Evolutionary conservation across 2,888 invertebrate species (phyloP).

Genomic region (Gonocerus acuteangulatus): DNA sequence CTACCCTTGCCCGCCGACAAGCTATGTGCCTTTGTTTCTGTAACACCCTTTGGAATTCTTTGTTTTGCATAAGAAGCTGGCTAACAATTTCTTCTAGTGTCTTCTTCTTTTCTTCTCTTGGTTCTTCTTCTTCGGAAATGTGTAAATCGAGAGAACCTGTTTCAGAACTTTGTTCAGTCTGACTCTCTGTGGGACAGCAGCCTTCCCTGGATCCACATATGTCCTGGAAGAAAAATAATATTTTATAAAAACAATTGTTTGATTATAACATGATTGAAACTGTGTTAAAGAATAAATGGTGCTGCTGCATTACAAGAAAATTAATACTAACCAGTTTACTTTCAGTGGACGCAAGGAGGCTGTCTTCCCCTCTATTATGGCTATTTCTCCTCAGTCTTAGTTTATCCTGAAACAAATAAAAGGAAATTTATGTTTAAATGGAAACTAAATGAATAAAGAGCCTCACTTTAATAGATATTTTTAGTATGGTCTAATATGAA

Average conservation of each 20-base stretch:
- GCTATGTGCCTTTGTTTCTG: conserved; percentile 62
- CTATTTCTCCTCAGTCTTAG: conserved; percentile 32
- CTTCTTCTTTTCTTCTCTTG: conserved; percentile 45
- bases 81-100: conserved; percentile 71
- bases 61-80: conserved; percentile 71
- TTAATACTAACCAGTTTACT: conserved; percentile 31
- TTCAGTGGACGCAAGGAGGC: conserved; percentile 30
- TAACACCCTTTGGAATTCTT: conserved; percentile 69
- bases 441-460: too few species aligned
- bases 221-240: conserved; percentile 9
- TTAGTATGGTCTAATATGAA: too few species aligned
- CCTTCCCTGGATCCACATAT: conserved; percentile 15
- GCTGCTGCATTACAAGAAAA: too few species aligned
- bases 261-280: too few species aligned
- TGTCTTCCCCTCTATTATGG: conserved; percentile 33
- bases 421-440: neutral
- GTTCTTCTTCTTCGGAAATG: conserved; percentile 40
- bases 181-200: conserved; percentile 11
- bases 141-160: conserved; percentile 42
- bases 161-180: conserved; percentile 28
- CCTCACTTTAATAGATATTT: too few species aligned
- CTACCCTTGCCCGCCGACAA: conserved; percentile 45
- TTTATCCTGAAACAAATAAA: conserved; percentile 28
- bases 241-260: neutral
- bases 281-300: too few species aligned